Base-by-base conservation (phyloP, 1,140 invertebrate genomes). In the Nasonia vitripennis region DNA sequence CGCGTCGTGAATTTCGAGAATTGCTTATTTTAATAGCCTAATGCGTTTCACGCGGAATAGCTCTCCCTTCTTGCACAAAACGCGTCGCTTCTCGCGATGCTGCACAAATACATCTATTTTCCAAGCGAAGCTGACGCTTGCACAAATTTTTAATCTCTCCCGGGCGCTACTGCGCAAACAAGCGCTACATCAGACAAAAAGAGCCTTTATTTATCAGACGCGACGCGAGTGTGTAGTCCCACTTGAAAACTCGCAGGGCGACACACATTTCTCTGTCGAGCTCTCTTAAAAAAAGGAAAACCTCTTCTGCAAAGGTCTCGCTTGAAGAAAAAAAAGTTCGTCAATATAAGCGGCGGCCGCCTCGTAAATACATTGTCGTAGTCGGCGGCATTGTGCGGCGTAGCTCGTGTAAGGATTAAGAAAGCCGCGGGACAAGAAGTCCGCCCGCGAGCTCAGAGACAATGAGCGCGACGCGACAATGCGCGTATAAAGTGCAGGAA, bases 351-450 rank as follows among this genome's bases (percentile, higher is more conserved):
- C 68, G 68, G 23, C 27, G 55, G 62, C 62, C 14, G 20, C 51
- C 37, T 83, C 48, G 71, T 74, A 67, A 77, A 83, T 83, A 31
- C n/a, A 68, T 83, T 68, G 74, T 82, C 74, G 62, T 78, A 11
- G 73, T 14, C 12, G 14, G 51, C 5, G 17, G 20, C 20, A 78
- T 78, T 78, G 77, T 78, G 27, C 27, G 55, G 82, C 23, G 1
- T 68, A 45, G 67, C 67, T 71, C 27, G 78, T 78, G 77, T 73
- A 84, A 84, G 68, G 77, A 84, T 84, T 84, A 84, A 84, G 83
- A 79, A 84, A 73, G 68, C 67, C 77, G 77, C 37, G 75, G 3
- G 73, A 79, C 62, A 41, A 84, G 74, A 83, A 83, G 62, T 67
- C 31, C 14, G 62, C 31, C 41, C 48, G 41, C 6, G 27, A 31